Base-by-base conservation (phyloP, 1,140 invertebrate species). In the Diachasmimorpha longicaudata region DNA sequence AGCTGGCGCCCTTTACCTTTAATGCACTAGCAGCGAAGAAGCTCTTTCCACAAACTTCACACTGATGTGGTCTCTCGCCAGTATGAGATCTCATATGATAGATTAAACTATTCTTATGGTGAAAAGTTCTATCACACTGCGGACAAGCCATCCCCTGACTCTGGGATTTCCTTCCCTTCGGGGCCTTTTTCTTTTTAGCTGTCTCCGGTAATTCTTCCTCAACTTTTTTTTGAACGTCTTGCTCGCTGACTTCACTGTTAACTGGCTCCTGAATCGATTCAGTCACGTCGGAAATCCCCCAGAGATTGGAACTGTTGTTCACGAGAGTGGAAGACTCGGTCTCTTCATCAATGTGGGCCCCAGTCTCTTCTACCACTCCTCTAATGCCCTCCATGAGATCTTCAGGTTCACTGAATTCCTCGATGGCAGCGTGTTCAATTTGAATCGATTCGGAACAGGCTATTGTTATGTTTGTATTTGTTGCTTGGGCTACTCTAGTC, bases 81-180 rank as follows among this genome's bases (percentile, higher is more conserved):
- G 91, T 93, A 81, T 97, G 95, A 70, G 94, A 94, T 75, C 94
- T 87, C 89, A 95, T 91, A 81, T 97, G 96, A 85, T 97, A 96
- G 25, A 95, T 91, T 48, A 96, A 86, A 55, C 95, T 96, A 86
- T 96, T 97, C 68, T 93, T 90, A 79, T 96, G 95, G 75, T 93
- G 92, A 83, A 97, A 97, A 25, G 93, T 91, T 70, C 94, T 87
- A 14, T 91, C 90, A 79, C 96, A 97, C 76, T 94, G 90, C 44
- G 85, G 91, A 82, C 95, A 97, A 0, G 88, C 87, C 81, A 93
- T 67, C 75, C 86, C 85, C 70, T 87, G 81, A 78, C 82, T 80
- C 75, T 67, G 69, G 25, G 83, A 75, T 78, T 88, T 81, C 44
- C 84, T 81, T 5, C 74, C 67, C 77, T 86, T 86, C 23, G 81